Base-by-base conservation (phyloP, 2,888 invertebrate genomes). In the Limenitis arthemis region DNA sequence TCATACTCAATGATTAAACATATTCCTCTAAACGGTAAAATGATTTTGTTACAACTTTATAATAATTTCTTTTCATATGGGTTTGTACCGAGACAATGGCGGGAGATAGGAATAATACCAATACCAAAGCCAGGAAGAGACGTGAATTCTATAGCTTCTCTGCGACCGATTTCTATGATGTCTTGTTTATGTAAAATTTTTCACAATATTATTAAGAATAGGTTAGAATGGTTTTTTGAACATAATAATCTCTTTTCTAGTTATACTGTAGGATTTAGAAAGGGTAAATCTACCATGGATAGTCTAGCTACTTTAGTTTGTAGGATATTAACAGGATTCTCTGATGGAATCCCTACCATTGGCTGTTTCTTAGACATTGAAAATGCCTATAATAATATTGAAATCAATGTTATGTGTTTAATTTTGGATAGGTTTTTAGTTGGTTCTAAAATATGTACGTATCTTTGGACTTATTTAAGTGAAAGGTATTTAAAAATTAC, bases 1-100 rank as follows among this genome's bases (percentile, higher is more conserved):
- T 40, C 60, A 0, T 57, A 55, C 39, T 61, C 56, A 4, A 57
- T 59, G 57, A 49, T 61, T 33, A 39, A 37, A 30, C n/a, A 51
- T n/a, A 8, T 59, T 8, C 54, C 58, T 12, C 29, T 8, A 3
- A 31, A 4, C 2, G 53, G 39, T 5, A 61, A 56, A 47, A 1
- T 32, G 11, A 30, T 44, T 12, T 30, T 58, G 8, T 30, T 56
- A 7, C 6, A 49, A 8, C 6, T 59, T 7, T 59, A 40, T 31
- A 59, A 59, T 33, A 1, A 5, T n/a, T 40, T 51, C n/a, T n/a
- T 46, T 44, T 34, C n/a, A 5, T 31, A 7, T n/a, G 20, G 48
- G 4, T 5, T 32, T 6, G 37, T 59, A 4, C 56, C 54, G 4
- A 9, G 20, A 4, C 59, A 59, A 34, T 60, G 59, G 55, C 33